Evolutionary conservation across 2,888 invertebrate genomes (phyloP), one percentile per base, ranked within the genome.

Genomic region (Mythimna albipuncta): DNA sequence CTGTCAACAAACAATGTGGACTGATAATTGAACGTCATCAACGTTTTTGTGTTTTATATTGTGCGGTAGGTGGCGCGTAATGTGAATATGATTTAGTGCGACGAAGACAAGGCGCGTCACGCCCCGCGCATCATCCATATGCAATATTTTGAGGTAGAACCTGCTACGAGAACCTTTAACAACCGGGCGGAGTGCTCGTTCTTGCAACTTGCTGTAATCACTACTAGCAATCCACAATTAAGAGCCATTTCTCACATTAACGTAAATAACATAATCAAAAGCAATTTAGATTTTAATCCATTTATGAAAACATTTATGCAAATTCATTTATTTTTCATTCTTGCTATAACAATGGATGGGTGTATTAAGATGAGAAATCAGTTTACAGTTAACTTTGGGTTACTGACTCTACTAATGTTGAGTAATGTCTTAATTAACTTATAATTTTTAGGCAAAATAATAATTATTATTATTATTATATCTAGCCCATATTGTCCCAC

Each of bases 1-100:
- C 85, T 88, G 85, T 85, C 87, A 84, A 84, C 86, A 85, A 88
- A 88, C 88, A 88, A 90, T 88, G 85, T 85, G 84, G 88, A 88
- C 87, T 90, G 89, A 91, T 92, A 91, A 92, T 92, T 92, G 91
- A 88, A 88, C 89, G 84, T 89, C 86, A 87, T 87, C 82, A 85
- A 79, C 81, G 81, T 89, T 88, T 90, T 90, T 89, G 86, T 83
- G 71, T 71, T 79, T 73, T 68, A 78, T 81, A 82, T 77, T 84
- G 84, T 87, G 89, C 89, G 88, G 87, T 90, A 89, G 89, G 86
- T 87, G 83, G 75, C 57, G 71, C 81, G 65, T 83, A 79, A 84
- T 86, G 83, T 82, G 81, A 81, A 86, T 85, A 87, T 83, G 84
- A 86, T 85, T 85, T 82, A 83, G 82, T 83, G 75, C 73, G 69